phyloP scores from a whole-genome alignment of 1,140 invertebrate genomes.

The Mizuhopecten yessoensis region DNA sequence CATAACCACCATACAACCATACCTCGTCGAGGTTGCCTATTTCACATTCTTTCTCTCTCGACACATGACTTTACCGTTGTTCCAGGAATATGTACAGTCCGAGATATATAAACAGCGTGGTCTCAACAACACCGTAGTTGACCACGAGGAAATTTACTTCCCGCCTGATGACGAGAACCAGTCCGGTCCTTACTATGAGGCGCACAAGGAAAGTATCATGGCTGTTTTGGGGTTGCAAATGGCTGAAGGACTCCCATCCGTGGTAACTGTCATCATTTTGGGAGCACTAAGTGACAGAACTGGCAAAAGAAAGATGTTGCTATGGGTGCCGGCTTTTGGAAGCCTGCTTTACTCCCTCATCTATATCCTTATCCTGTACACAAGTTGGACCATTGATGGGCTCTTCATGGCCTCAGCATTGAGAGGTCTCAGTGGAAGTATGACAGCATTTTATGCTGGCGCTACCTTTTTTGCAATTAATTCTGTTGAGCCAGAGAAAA shows the following conservation, averaged over 20 bases:
- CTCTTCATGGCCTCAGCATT: constrained; percentile 80
- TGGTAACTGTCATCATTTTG: constrained; percentile 78
- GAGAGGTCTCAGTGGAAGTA: constrained; percentile 79
- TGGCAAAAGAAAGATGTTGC: constrained; percentile 74
- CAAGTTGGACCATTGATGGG: constrained; percentile 79
- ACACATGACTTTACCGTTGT: constrained; percentile 80
- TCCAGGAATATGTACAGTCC: constrained; percentile 78
- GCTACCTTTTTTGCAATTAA: constrained; percentile 79
- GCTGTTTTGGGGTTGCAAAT: constrained; percentile 77
- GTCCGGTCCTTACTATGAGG: constrained; percentile 64
- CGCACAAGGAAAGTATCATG: constrained; percentile 76
- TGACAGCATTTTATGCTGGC: constrained; percentile 79
- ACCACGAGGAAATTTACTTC: constrained; percentile 20
- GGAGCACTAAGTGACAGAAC: constrained; percentile 80
- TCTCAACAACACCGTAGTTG: constrained; percentile 63
- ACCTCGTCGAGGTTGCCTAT: constrained; percentile 78
- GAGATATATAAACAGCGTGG: constrained; percentile 74
- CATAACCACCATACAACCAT: constrained; percentile 67
- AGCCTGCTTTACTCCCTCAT: constrained; percentile 76
- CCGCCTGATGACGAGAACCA: constrained; percentile 41
- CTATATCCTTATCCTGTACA: constrained; percentile 79
- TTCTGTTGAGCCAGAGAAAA: constrained; percentile 73
- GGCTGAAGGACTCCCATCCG: constrained; percentile 79
- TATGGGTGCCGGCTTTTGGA: constrained; percentile 78
- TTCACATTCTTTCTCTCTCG: constrained; percentile 78